Base-by-base conservation (phyloP, 2,888 invertebrate genomes). In the Elegia similella region DNA sequence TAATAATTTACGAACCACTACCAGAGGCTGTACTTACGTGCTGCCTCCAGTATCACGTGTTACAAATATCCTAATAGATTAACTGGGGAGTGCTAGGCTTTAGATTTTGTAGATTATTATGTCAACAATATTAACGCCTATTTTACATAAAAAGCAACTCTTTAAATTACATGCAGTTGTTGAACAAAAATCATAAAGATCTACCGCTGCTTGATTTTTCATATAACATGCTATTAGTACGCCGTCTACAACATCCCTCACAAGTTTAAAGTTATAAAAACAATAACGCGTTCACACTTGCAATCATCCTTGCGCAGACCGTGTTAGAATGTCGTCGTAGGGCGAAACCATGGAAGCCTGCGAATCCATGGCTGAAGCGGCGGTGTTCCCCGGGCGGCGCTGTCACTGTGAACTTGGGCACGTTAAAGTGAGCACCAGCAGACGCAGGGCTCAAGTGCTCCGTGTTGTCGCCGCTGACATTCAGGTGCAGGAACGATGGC, bases 301-400 rank as follows among this genome's bases (percentile, higher is more conserved):
- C 75, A 73, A 71, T 68, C 70, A 74, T 77, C 72, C 70, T 70
- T 72, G 66, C 75, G 91, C 94, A 93, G 93, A 95, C 95, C 93
- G 93, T 91, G 73, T 89, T 93, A 80, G 93, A 86, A 86, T 95
- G 94, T 68, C 95, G 92, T 61, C 95, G 92, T 54, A 95, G 92
- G 60, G 94, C 94, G 75, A 95, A 93, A 75, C 94, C 94, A 84
- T 95, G 93, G 78, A 92, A 88, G 50, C 73, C 80, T 55, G 86
- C 81, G 79, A 86, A 86, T 73, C 92, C 84, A 82, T 86, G 84
- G 86, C 92, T 84, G 84, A 86, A 73, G 75, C 90, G 75, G 76
- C 92, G 92, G 75, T 72, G 83, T 79, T 93, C 86, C 73, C 93
- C 86, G 67, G 93, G 84, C 71, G 93, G 78, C 77, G 93, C 85